These are phyloP conservation scores for Drosophila erecta DNA, from an alignment of 1,140 invertebrate genomes.

Conservation along the genomic window DNA sequence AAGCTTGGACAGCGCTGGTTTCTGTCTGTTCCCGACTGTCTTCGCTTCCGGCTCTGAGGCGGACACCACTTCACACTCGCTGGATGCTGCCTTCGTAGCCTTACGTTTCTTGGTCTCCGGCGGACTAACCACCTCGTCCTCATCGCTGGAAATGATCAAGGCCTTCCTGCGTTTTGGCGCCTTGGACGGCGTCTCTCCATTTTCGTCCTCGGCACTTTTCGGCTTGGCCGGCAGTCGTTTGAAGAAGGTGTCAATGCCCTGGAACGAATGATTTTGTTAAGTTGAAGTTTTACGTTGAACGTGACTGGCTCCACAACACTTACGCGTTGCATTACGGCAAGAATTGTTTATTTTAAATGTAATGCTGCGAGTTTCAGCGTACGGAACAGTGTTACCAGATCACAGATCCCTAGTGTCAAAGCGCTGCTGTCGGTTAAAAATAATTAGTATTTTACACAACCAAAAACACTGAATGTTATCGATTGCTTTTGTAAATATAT, in stretches of 20 bases:
- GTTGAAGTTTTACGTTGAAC: neutral
- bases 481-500: too few species aligned
- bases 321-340: conserved; percentile 61
- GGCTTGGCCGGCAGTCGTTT: conserved; percentile 54
- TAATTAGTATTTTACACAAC: too few species aligned
- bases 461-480: too few species aligned
- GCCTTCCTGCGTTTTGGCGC: conserved; percentile 73
- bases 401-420: neutral
- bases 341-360: neutral
- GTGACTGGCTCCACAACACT: conserved; percentile 9
- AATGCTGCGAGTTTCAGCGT: neutral
- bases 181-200: conserved; percentile 46
- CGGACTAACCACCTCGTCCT: conserved; percentile 66
- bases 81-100: conserved; percentile 10
- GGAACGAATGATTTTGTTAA: neutral
- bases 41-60: conserved; percentile 12
- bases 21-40: conserved; percentile 46
- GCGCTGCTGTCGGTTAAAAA: too few species aligned
- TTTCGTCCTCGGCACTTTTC: conserved; percentile 31
- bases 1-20: conserved; percentile 62
- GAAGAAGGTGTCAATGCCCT: conserved; percentile 69
- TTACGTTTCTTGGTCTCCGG: conserved; percentile 37
- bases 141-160: conserved; percentile 73
- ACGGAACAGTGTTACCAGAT: neutral
- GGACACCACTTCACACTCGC: conserved; percentile 20